Percentiles rank a stretch among this genome's conserved stretches.
Evolutionary conservation across 2,797 vertebrate genomes (phyloP).

Genomic region (Numenius phaeopus): DNA sequence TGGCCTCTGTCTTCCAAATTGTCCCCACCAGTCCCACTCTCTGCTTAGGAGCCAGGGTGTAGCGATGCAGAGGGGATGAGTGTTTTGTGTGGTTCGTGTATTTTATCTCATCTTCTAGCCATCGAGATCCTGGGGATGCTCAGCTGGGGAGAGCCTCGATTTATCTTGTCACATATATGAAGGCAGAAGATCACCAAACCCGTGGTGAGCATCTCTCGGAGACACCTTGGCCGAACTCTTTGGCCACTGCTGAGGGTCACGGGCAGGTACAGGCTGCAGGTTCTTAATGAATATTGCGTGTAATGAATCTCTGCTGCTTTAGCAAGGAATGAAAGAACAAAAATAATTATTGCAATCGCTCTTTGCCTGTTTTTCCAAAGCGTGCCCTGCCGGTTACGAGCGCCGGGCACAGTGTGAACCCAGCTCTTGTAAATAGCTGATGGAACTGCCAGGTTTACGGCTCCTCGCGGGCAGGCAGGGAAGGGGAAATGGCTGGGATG

Average conservation of each 20-base stretch:
- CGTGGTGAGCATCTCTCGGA: background rate
- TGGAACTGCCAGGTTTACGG: background rate
- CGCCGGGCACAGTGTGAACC: rapidly evolving
- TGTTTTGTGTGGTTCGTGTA: background rate
- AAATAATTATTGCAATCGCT: background rate
- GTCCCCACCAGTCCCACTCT: rapidly evolving
- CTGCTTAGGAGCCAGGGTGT: rapidly evolving
- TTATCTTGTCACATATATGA: rapidly evolving
- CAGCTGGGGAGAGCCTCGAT: rapidly evolving
- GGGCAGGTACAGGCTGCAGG: background rate
- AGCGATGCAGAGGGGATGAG: rapidly evolving
- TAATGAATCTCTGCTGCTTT: background rate
- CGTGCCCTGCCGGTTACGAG: background rate
- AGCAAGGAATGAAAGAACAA: background rate
- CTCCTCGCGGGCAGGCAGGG: background rate
- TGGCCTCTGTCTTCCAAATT: background rate
- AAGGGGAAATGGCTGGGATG: background rate
- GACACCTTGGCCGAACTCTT: background rate
- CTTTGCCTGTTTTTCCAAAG: background rate
- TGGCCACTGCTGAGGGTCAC: background rate
- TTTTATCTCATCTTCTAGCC: background rate
- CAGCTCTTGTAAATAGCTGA: background rate
- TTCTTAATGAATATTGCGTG: background rate
- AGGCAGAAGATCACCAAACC: background rate
- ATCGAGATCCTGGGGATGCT: rapidly evolving